Evolutionary conservation across 1,140 invertebrate species (phyloP), one percentile per base, ranked within the genome.

Genomic region (Limonius californicus): DNA sequence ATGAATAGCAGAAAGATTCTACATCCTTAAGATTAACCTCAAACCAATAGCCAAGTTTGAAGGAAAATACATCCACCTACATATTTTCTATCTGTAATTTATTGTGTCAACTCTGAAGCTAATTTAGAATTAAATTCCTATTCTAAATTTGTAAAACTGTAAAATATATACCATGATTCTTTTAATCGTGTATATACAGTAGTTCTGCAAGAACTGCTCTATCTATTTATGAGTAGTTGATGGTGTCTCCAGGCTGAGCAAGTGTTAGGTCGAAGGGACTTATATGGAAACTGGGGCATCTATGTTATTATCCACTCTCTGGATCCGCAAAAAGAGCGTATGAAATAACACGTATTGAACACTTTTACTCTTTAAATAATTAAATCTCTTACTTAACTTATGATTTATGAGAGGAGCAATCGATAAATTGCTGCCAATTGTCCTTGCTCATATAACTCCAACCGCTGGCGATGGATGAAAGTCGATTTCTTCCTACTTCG

Each of bases 221-320:
- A 39, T 39, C 35, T 39, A 39, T 39, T 39, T 39, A 12, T 39
- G 8, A 39, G n/a, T 39, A 12, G 7, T 39, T 39, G 35, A 9
- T 39, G 35, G n/a, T 39, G 30, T 59, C 57, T 59, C 43, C 19
- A 23, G 57, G 57, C 27, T 47, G 53, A 61, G 14, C 45, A 18
- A 50, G 14, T 50, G 45, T 50, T 19, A 39, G 57, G 35, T 59
- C 57, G 32, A 39, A 55, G 15, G 30, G 59, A 54, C 59, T 35
- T 61, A 61, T 61, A 61, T 53, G 59, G 59, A 61, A 61, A 61
- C 59, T 61, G 59, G 59, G 59, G 39, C 59, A 61, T 61, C 59
- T 55, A 42, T 61, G 59, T 55, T 59, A 61, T 54, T 61, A 54
- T 61, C 54, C 54, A 55, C 59, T 61, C 59, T 61, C 54, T 42